Percentiles rank a stretch among this genome's conserved stretches.
Conservation (phyloP, 2,113 vertebrate genomes). For the Catagonus wagneri region DNA sequence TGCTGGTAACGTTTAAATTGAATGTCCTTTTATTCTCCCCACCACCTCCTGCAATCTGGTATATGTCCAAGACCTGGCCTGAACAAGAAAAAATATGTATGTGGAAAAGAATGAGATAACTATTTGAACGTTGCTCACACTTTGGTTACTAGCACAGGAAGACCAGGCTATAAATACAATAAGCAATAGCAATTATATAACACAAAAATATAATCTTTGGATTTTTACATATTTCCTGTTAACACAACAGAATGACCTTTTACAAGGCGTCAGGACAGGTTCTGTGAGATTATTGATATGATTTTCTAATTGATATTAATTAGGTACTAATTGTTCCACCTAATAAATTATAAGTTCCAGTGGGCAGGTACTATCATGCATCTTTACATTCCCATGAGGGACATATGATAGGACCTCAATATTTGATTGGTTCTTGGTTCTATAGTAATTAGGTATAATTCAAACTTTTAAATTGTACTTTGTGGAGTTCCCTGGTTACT, state of each 20-base stretch:
- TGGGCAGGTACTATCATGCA: not conserved
- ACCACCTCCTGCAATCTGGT: constrained; percentile 49
- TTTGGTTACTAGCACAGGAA: not conserved
- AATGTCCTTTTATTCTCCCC: constrained; percentile 28
- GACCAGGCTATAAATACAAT: not conserved
- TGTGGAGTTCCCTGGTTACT: not conserved
- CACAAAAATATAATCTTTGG: not conserved
- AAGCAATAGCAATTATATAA: not conserved
- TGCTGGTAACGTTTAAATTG: not conserved
- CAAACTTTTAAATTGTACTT: not conserved
- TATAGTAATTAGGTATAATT: not conserved
- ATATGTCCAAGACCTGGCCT: not conserved
- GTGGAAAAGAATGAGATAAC: not conserved
- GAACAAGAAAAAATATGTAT: not conserved
- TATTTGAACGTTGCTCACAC: not conserved
- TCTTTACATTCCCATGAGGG: not conserved
- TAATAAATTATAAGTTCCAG: not conserved
- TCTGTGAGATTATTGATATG: not conserved
- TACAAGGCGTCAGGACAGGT: not conserved
- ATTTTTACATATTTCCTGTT: not conserved
- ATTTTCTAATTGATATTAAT: not conserved
- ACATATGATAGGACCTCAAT: not conserved
- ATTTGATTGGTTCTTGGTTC: not conserved
- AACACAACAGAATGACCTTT: not conserved
- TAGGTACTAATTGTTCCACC: not conserved